These are phyloP conservation scores for Orthosia gothica DNA, from an alignment of 2,888 invertebrate genomes.

Conservation along the genomic window DNA sequence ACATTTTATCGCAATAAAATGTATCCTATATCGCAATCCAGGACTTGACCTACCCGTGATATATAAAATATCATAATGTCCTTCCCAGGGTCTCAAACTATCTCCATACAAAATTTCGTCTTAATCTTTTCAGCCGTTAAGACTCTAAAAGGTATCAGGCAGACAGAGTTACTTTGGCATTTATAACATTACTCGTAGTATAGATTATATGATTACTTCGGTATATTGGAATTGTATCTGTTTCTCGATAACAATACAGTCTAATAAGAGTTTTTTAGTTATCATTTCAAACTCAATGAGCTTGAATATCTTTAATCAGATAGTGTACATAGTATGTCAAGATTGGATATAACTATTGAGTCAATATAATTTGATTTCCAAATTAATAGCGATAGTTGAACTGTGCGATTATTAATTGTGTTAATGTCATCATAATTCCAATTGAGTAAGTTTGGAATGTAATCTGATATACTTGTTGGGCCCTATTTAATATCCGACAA, in stretches of 20 bases:
- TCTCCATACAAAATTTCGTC: too few relatives aligned
- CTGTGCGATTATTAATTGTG: not conserved
- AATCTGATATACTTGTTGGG: slow-evolving; percentile 4
- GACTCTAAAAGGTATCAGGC: too few relatives aligned
- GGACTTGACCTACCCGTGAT: too few relatives aligned
- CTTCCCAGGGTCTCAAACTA: too few relatives aligned
- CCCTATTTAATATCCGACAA: too few relatives aligned
- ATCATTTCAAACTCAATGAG: not conserved
- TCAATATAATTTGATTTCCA: slow-evolving; percentile 14
- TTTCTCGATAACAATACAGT: not conserved
- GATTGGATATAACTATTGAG: not conserved
- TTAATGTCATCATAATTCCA: not conserved
- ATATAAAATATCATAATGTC: too few relatives aligned
- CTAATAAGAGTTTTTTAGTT: slow-evolving; percentile 2
- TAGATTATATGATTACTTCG: too few relatives aligned
- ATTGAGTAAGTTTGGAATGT: not conserved
- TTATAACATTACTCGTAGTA: too few relatives aligned
- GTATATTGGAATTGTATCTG: not conserved
- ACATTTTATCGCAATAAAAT: too few relatives aligned
- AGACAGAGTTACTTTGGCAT: too few relatives aligned
- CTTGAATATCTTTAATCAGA: slow-evolving; percentile 7
- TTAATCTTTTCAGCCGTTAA: too few relatives aligned
- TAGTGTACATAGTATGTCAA: not conserved
- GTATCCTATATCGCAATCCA: too few relatives aligned
- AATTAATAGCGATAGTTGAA: not conserved